phyloP scores from a whole-genome alignment of 2,888 invertebrate genomes.

The Philopedon plagiatum region DNA sequence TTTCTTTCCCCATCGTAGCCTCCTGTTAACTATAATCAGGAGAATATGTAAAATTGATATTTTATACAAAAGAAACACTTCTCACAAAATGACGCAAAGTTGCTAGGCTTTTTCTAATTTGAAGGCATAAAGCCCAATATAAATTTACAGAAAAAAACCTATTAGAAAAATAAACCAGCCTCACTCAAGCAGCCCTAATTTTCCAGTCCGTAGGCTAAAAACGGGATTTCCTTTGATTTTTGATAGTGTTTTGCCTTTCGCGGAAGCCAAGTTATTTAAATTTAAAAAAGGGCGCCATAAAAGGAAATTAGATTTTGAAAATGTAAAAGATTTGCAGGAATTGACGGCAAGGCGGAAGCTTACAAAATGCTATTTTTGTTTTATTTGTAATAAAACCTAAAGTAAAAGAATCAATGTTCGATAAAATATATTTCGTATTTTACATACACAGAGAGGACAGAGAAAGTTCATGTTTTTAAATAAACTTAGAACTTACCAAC shows the following conservation, averaged over 20 bases:
- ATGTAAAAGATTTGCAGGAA: constrained; percentile 22
- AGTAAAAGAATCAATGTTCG: neutral
- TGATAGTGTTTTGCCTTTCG: constrained; percentile 33
- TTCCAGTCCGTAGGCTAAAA: constrained; percentile 40
- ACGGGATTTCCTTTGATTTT: constrained; percentile 39
- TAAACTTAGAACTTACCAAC: too few species aligned
- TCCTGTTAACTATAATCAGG: too few species aligned
- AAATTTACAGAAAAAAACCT: neutral
- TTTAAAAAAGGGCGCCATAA: constrained; percentile 33
- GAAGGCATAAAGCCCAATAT: neutral
- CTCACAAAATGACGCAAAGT: too few species aligned
- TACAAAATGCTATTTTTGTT: neutral
- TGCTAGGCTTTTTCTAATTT: neutral
- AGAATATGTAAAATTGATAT: too few species aligned
- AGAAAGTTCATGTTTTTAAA: too few species aligned
- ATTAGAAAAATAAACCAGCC: constrained; percentile 22
- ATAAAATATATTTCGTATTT: neutral
- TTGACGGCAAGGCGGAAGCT: neutral
- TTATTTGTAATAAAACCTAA: neutral
- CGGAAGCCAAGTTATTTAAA: constrained; percentile 34
- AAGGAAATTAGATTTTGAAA: constrained; percentile 33
- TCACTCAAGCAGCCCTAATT: constrained; percentile 24
- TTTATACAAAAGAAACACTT: too few species aligned
- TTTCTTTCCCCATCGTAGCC: too few species aligned
- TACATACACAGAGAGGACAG: too few species aligned